A percentile compares a stretch with the other conserved stretches of the same genome.
Conservation (phyloP, 2,888 invertebrate species). For the Parnassius glacialis region DNA sequence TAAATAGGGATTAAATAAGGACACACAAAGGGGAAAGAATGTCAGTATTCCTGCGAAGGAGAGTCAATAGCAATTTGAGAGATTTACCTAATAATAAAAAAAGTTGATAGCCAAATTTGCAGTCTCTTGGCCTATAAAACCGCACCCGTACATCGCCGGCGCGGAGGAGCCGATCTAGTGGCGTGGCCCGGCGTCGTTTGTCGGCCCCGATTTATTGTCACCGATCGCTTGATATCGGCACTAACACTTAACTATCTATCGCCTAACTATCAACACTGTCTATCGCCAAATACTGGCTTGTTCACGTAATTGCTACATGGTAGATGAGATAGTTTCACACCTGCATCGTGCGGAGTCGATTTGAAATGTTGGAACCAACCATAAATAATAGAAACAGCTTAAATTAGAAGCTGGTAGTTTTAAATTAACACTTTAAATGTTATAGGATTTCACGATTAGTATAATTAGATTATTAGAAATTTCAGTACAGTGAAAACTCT, state of each 20-base stretch:
- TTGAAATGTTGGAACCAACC: neutral
- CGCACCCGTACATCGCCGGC: slow-evolving; percentile 15
- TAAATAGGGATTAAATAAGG: too few species aligned
- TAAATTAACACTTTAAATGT: neutral
- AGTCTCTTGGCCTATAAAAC: slow-evolving; percentile 13
- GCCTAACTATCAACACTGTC: slow-evolving; percentile 14
- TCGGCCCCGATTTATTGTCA: slow-evolving; percentile 42
- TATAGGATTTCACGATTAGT: neutral
- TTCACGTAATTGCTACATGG: slow-evolving; percentile 24
- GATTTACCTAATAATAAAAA: too few species aligned
- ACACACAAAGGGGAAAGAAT: too few species aligned
- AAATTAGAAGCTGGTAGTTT: neutral
- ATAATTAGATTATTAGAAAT: too few species aligned
- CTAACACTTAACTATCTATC: slow-evolving; percentile 10
- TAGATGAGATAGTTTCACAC: slow-evolving; percentile 24
- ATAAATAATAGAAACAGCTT: neutral
- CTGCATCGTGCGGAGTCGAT: neutral
- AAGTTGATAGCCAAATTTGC: neutral
- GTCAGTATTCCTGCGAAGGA: too few species aligned
- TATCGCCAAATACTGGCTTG: slow-evolving; percentile 13
- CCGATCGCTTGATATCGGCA: slow-evolving; percentile 31
- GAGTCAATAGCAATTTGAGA: too few species aligned
- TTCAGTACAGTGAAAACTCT: too few species aligned
- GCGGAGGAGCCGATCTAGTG: slow-evolving; percentile 31
- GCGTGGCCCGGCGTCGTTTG: slow-evolving; percentile 51